phyloP scores from a whole-genome alignment of 2,888 invertebrate species.

The Habroteleia sp. region DNA sequence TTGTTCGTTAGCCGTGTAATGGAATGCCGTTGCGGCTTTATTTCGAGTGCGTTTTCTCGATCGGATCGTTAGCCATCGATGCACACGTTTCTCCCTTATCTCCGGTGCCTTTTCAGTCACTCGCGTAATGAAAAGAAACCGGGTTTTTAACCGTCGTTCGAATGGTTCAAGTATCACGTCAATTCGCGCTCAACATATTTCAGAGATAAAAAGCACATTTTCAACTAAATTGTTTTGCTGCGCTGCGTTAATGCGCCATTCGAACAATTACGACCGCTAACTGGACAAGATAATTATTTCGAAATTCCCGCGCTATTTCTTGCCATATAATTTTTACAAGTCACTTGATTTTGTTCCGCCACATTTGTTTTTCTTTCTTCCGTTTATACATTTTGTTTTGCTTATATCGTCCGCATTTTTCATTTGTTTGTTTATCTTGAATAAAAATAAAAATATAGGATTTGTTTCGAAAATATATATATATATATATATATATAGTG shows the following conservation, averaged over 20 bases:
- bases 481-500: too few species aligned
- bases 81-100: constrained; percentile 26
- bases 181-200: constrained; percentile 47
- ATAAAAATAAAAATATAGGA: not conserved
- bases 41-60: constrained; percentile 41
- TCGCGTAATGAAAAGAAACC: constrained; percentile 48
- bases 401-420: too few species aligned
- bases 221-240: constrained; percentile 31
- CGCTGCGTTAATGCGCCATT: constrained; percentile 45
- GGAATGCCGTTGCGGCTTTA: constrained; percentile 44
- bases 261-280: constrained; percentile 49
- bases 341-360: too few species aligned
- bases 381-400: too few species aligned
- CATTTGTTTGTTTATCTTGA: too few species aligned
- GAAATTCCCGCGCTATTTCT: constrained; percentile 10
- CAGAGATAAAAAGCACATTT: constrained; percentile 42
- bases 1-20: constrained; percentile 46
- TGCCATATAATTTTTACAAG: constrained; percentile 16
- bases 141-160: constrained; percentile 41
- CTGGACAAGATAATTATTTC: constrained; percentile 45
- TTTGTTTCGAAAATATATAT: too few species aligned
- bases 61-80: constrained; percentile 43
- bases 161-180: constrained; percentile 34
- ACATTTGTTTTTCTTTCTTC: constrained; percentile 1
- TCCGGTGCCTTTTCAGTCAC: constrained; percentile 33